Evolutionary conservation across 2,113 vertebrate genomes (phyloP).

Genomic region (Onychostoma macrolepis): DNA sequence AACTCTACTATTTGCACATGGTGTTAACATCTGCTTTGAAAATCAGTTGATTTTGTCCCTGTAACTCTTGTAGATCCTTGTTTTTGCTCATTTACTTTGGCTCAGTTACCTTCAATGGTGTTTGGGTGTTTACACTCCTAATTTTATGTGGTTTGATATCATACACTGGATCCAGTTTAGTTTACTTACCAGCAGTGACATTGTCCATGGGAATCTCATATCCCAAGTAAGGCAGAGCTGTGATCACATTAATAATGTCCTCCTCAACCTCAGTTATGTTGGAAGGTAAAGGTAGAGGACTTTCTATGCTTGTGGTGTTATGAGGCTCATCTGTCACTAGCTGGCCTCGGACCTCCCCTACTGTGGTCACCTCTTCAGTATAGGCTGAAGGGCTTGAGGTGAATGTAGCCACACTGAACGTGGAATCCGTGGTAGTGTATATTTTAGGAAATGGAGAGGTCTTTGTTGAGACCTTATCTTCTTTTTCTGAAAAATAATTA

Average conservation of each 20-base stretch:
- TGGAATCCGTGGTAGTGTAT: conserved; percentile 46
- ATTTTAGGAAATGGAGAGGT: conserved; percentile 68
- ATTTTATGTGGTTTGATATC: not conserved
- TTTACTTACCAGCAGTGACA: conserved; percentile 72
- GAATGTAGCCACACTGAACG: conserved; percentile 70
- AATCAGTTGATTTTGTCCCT: not conserved
- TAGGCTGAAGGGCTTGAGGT: conserved; percentile 70
- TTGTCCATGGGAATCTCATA: conserved; percentile 40
- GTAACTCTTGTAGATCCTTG: not conserved
- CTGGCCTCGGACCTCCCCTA: conserved; percentile 78
- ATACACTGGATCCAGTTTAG: not conserved
- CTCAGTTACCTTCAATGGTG: not conserved
- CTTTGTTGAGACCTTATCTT: conserved; percentile 18
- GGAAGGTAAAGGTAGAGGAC: conserved; percentile 53
- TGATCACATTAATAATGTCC: conserved; percentile 55
- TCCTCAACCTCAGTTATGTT: conserved; percentile 51
- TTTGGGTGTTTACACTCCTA: not conserved
- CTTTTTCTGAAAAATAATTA: conserved; percentile 32
- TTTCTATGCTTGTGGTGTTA: conserved; percentile 62
- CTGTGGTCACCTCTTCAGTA: conserved; percentile 63
- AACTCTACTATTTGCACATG: not conserved
- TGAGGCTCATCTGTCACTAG: conserved; percentile 77
- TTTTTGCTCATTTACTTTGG: not conserved
- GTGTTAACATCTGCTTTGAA: not conserved
- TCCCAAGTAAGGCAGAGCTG: conserved; percentile 50